Evolutionary conservation across 64 coral and sea anemone species (phyloP), one percentile per base, ranked within the genome.

Genomic region (Pocillopora damicornis): DNA sequence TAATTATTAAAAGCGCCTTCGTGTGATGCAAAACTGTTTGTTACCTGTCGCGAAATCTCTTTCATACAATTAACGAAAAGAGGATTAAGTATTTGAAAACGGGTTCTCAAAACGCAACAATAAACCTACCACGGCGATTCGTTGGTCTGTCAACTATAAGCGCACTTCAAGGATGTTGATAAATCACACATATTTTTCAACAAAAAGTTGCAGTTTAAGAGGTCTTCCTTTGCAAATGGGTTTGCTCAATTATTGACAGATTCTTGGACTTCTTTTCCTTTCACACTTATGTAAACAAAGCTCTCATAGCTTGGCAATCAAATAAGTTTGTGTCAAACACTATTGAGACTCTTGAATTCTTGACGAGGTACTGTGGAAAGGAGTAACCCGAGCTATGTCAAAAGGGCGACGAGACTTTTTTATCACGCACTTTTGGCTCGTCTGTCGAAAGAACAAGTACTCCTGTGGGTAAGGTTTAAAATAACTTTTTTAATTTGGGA

Each of bases 61-160:
- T 85, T 85, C 22, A n/a, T 26, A 42, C 64, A 73, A 85, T 85
- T 58, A 85, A 58, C 81, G 38, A 63, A 85, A 85, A 85, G 64
- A 85, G 81, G 81, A 85, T 72, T 85, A 85, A 58, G 45, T 68
- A 83, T 18, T 69, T 69, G 36, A 73, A 18, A 51, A 57, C 38
- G 20, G 61, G 35, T 85, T 85, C 68, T 85, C 63, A n/a, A 68
- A 62, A 36, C 10, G 80, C 68, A 45, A 72, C 81, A 85, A 85
- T 85, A 38, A 73, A 71, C 18, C 62, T 22, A 25, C 63, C 63
- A 25, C 13, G 18, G 81, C 37, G 38, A 72, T 37, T 17, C 11
- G 12, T 57, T 58, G 72, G 81, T 59, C 37, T 71, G 63, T 36
- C 72, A 17, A 83, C 17, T 35, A 30, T 14, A 30, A 34, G 20